Conservation (phyloP, 2,113 vertebrate species). For the Nematolebias whitei region DNA sequence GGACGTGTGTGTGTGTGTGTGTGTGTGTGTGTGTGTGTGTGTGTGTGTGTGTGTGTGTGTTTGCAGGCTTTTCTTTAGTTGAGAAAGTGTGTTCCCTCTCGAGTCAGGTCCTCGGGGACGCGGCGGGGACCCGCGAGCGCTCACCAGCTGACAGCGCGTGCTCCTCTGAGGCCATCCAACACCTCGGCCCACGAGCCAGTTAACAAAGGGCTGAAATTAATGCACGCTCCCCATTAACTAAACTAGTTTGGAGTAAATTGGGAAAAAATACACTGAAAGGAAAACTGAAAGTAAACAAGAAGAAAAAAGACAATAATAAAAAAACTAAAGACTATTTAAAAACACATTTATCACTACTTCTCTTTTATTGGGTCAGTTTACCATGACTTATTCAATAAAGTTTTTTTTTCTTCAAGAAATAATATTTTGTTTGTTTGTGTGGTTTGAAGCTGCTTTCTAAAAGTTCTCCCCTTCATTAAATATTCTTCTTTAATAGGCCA, state of each 20-base stretch:
- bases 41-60: slow-evolving; percentile 22
- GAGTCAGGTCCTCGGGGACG: slow-evolving; percentile 86
- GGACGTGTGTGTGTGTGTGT: slow-evolving; percentile 26
- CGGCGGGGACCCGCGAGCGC: slow-evolving; percentile 86
- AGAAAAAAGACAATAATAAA: neutral
- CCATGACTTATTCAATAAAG: too few relatives aligned
- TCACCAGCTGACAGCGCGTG: slow-evolving; percentile 99
- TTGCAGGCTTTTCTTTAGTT: slow-evolving; percentile 59
- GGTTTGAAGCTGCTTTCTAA: too few relatives aligned
- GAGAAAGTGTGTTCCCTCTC: slow-evolving; percentile 77
- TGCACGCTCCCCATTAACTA: slow-evolving; percentile 77
- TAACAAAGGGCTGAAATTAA: slow-evolving; percentile 87
- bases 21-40: slow-evolving; percentile 34
- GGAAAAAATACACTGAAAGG: slow-evolving; percentile 14
- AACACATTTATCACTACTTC: neutral
- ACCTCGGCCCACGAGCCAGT: slow-evolving; percentile 83
- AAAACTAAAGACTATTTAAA: neutral
- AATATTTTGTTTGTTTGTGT: too few relatives aligned
- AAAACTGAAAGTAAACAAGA: neutral
- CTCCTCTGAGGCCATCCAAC: slow-evolving; percentile 89
- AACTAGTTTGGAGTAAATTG: slow-evolving; percentile 42
- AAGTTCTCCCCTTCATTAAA: too few relatives aligned
- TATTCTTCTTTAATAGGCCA: too few relatives aligned
- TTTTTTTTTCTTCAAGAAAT: too few relatives aligned
- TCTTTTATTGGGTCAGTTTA: too few relatives aligned